phyloP scores from a whole-genome alignment of 2,797 vertebrate species.

The Erpetoichthys calabaricus region DNA sequence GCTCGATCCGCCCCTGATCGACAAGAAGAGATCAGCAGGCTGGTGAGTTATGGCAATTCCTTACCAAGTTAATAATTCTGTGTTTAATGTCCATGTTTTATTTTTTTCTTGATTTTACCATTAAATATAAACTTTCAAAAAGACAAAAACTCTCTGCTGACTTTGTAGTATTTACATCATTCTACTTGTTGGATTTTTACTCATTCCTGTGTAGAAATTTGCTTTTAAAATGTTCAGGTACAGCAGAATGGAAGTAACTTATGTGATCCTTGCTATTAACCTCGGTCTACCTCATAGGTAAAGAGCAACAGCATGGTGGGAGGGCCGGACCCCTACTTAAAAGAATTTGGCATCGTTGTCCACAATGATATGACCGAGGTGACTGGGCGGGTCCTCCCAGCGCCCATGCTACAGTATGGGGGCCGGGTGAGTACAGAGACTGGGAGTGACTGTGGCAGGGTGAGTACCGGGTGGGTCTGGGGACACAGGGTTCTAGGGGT shows the following conservation, averaged over 20 bases:
- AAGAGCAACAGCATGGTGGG: constrained; percentile 98
- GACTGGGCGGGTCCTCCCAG: constrained; percentile 90
- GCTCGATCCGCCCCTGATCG: constrained; percentile 89
- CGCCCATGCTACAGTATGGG: constrained; percentile 96
- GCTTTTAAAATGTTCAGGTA: too few species aligned
- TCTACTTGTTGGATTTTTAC: too few species aligned
- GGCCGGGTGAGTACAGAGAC: constrained; percentile 83
- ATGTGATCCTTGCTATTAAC: too few species aligned
- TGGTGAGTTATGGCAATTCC: constrained; percentile 52
- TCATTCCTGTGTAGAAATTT: too few species aligned
- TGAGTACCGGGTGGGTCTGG: constrained; percentile 51
- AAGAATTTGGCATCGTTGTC: constrained; percentile 95
- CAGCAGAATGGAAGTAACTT: too few species aligned
- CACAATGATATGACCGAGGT: constrained; percentile 97
- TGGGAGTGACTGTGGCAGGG: constrained; percentile 66
- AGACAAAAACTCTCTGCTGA: too few species aligned
- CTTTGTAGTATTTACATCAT: too few species aligned
- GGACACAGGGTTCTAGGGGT: constrained; percentile 8
- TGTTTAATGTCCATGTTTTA: too few species aligned
- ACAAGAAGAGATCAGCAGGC: constrained; percentile 93
- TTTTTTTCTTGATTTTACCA: too few species aligned
- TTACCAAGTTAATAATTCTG: too few species aligned
- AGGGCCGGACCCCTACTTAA: constrained; percentile 90
- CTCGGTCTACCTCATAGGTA: constrained; percentile 50
- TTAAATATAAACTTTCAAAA: too few species aligned